Conservation (phyloP, 1,140 invertebrate genomes). For the Helicoverpa zea region DNA sequence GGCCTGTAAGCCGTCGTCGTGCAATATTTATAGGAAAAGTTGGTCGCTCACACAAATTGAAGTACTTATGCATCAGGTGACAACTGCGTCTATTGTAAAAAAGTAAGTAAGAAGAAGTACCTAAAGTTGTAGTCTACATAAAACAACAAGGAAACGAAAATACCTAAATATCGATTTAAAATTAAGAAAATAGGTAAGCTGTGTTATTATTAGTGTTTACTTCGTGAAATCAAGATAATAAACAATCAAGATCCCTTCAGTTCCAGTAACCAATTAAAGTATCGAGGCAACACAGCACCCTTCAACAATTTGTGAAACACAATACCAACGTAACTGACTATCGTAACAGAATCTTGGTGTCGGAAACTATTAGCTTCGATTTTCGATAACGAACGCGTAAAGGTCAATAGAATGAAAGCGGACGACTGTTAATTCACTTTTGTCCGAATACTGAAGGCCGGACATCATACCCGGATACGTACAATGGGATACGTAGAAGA, state of each 20-base stretch:
- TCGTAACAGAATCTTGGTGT: not conserved
- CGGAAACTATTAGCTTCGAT: conserved; percentile 54
- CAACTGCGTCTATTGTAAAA: no score
- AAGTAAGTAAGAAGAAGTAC: not conserved
- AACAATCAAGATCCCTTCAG: not conserved
- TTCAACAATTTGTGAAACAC: no score
- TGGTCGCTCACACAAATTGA: not conserved
- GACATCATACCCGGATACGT: conserved; percentile 68
- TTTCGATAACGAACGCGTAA: conserved; percentile 57
- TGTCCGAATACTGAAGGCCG: conserved; percentile 57
- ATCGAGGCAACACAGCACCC: not conserved
- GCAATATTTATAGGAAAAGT: conserved; percentile 8
- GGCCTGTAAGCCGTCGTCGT: not conserved
- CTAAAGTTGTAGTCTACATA: not conserved
- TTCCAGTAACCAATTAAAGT: conserved; percentile 31
- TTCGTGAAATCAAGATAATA: no score
- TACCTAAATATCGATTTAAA: no score
- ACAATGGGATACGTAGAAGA: conserved; percentile 67
- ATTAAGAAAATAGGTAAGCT: no score
- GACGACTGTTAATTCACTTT: conserved; percentile 69
- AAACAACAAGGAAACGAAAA: not conserved
- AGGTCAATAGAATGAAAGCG: conserved; percentile 60
- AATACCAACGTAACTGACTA: not conserved
- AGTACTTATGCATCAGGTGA: not conserved
- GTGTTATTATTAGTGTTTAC: no score